A percentile compares a stretch with the other conserved stretches of the same genome.
These are phyloP conservation scores for Boloria selene DNA, from an alignment of 2,888 invertebrate species.

Conservation along the genomic window DNA sequence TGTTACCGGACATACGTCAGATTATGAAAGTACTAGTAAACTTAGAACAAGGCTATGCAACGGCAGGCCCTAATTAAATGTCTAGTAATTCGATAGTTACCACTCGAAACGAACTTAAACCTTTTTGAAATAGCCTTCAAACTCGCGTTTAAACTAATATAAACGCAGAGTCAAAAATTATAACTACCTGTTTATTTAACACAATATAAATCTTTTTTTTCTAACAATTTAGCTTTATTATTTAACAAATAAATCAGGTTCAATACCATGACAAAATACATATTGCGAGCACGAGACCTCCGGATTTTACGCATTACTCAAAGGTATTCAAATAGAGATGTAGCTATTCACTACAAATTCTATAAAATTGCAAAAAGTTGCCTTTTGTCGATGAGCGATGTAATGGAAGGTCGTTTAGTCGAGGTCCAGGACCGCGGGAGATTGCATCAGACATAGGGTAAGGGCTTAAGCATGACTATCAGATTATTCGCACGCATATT, in stretches of 20 bases:
- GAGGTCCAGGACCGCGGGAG: constrained; percentile 20
- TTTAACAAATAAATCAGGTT: too few relatives aligned
- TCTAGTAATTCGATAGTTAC: constrained; percentile 73
- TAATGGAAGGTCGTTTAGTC: constrained; percentile 6
- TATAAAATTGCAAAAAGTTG: constrained; percentile 11
- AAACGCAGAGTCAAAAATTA: constrained; percentile 5
- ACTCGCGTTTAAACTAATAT: constrained; percentile 14
- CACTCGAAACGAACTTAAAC: constrained; percentile 42
- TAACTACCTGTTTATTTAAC: neutral
- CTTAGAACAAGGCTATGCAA: constrained; percentile 60
- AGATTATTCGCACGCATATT: constrained; percentile 81
- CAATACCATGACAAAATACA: neutral
- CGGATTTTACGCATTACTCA: neutral
- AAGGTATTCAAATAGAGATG: neutral
- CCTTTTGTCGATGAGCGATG: neutral
- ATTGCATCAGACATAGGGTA: constrained; percentile 33
- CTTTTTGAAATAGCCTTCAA: constrained; percentile 26
- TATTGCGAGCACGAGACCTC: neutral
- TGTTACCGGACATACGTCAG: constrained; percentile 65
- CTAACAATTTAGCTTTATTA: too few relatives aligned
- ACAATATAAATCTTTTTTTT: too few relatives aligned
- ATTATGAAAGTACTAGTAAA: constrained; percentile 69
- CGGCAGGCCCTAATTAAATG: constrained; percentile 79
- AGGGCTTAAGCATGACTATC: constrained; percentile 57
- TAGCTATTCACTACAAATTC: neutral